Conservation (phyloP, 2,888 invertebrate species). For the Agrochola macilenta region DNA sequence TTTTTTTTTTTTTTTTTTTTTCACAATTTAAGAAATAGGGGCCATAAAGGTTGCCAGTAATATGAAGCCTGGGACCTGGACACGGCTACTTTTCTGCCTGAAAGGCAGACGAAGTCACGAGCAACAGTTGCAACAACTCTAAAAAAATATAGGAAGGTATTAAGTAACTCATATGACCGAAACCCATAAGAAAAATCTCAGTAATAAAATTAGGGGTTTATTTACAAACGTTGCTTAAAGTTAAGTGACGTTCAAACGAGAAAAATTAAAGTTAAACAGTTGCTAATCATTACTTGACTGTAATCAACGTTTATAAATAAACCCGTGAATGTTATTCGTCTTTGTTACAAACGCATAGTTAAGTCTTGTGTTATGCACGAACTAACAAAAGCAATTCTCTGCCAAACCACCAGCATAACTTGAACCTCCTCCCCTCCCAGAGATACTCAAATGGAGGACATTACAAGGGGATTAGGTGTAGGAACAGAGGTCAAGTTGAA, state of each 20-base stretch:
- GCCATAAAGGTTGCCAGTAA: too few relatives aligned
- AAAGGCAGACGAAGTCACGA: background rate
- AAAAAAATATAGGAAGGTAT: too few relatives aligned
- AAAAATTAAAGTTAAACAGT: too few relatives aligned
- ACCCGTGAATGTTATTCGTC: conserved; percentile 23
- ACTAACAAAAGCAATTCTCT: conserved; percentile 58
- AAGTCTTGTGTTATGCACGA: conserved; percentile 62
- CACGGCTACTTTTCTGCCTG: too few relatives aligned
- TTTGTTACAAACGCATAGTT: conserved; percentile 43
- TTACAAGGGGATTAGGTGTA: background rate
- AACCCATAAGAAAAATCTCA: conserved; percentile 3
- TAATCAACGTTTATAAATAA: too few relatives aligned
- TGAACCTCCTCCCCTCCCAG: conserved; percentile 18
- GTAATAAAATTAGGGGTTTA: conserved; percentile 13
- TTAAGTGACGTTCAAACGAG: too few relatives aligned
- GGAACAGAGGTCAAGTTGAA: conserved; percentile 33
- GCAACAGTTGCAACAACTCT: too few relatives aligned
- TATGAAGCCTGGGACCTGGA: too few relatives aligned
- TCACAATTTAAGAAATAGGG: too few relatives aligned
- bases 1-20: too few relatives aligned
- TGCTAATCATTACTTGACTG: too few relatives aligned
- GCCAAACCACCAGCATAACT: conserved; percentile 37
- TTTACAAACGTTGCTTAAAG: too few relatives aligned
- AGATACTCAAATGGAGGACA: background rate
- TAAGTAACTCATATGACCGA: background rate